These are phyloP conservation scores for Odontamblyopus lacepedii DNA, from an alignment of 2,797 vertebrate species.

Conservation along the genomic window DNA sequence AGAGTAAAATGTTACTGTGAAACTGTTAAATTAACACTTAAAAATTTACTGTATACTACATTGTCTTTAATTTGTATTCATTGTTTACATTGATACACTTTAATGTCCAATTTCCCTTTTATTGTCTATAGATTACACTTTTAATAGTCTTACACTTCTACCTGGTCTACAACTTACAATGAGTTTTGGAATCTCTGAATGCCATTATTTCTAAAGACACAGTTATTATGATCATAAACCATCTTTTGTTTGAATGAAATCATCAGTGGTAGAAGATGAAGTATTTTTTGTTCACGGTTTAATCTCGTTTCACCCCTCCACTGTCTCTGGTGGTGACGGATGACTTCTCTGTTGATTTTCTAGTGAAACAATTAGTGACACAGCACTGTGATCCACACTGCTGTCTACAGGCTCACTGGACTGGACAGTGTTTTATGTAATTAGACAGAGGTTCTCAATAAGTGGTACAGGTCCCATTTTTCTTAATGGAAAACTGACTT, in stretches of 20 bases:
- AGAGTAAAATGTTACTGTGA: no score
- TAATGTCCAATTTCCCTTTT: no score
- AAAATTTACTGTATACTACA: no score
- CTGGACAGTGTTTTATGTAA: conserved; percentile 25
- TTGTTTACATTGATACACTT: neutral
- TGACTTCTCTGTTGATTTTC: conserved; percentile 39
- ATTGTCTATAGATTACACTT: no score
- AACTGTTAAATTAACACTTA: no score
- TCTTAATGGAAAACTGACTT: no score
- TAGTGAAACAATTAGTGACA: conserved; percentile 46
- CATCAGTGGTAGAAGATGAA: conserved; percentile 44
- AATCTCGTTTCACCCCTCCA: conserved; percentile 38
- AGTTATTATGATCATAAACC: conserved; percentile 37
- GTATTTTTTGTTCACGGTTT: conserved; percentile 29
- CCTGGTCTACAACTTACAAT: no score
- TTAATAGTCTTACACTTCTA: no score
- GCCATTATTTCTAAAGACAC: conserved; percentile 1
- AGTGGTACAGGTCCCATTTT: neutral
- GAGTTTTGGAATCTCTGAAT: conserved; percentile 9
- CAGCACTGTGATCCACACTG: conserved; percentile 48
- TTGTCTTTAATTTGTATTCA: no score
- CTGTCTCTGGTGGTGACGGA: conserved; percentile 35
- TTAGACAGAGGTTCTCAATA: neutral
- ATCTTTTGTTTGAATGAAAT: conserved; percentile 43
- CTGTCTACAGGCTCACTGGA: conserved; percentile 24